Base-by-base conservation (phyloP, 2,888 invertebrate species). In the Zootermopsis nevadensis region DNA sequence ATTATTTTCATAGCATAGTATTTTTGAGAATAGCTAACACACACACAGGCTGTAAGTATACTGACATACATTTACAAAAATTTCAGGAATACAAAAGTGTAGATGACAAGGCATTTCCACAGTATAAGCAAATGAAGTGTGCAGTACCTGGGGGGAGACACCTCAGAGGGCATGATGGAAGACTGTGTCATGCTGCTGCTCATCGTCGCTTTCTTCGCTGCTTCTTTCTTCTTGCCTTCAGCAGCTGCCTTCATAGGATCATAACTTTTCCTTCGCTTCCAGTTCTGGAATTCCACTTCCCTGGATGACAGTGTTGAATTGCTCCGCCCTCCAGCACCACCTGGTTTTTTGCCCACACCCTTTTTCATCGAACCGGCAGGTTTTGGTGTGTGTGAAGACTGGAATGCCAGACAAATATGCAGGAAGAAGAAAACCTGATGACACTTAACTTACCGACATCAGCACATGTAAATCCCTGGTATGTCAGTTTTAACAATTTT, bases 181-280 rank as follows among this genome's bases (percentile, higher is more conserved):
- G 87, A 86, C 80, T 87, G 86, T 35, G 86, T 86, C 86, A 86
- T 87, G 69, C 85, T 85, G 67, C 66, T 84, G 72, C 82, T 60
- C 77, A 84, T 80, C 15, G 79, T 30, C 24, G 84, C 72, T 82
- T 87, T 87, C 69, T 87, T 88, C 3, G 88, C 87, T 30, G 86
- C 87, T 80, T 89, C 89, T 81, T 93, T 93, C 87, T 92, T 93
- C 87, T 93, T 94, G 35, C 95, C 97, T 88, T 97, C 97, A 31
- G 96, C 96, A 0, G 98, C 98, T 0, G 98, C 97, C 89, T 95
- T 96, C 93, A 97, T 94, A 42, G 98, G 98, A 91, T 99, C 98
- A 90, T 99, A 99, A 86, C 96, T 97, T 87, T 98, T 98, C 85
- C 99, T 92, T 84, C 98, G 93, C 88, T 98, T 97, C 98, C 98